Percentiles rank a stretch among this genome's conserved stretches.
Evolutionary conservation across 2,888 invertebrate species (phyloP).

Genomic region (Chrysodeixis includens): DNA sequence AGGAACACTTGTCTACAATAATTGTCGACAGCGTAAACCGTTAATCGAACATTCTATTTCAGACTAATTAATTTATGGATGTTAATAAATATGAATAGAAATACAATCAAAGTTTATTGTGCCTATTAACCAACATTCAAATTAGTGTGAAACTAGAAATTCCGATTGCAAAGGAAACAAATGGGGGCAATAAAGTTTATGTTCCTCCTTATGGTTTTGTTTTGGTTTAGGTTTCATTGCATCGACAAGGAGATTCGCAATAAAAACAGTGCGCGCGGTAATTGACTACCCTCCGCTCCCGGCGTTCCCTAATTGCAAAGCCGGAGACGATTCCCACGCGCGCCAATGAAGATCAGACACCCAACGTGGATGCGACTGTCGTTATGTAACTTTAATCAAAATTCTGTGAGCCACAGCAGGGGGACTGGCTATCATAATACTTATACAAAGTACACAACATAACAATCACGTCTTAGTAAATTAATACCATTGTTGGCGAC

Average conservation of each 20-base stretch:
- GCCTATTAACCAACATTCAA: conserved; percentile 8
- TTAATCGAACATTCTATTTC: conserved; percentile 15
- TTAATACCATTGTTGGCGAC: conserved; percentile 53
- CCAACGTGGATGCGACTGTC: conserved; percentile 61
- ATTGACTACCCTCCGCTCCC: conserved; percentile 82
- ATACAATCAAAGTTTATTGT: conserved; percentile 9
- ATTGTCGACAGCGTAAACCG: conserved; percentile 25
- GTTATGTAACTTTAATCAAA: conserved; percentile 80
- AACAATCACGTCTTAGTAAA: conserved; percentile 51
- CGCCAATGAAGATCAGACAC: conserved; percentile 69
- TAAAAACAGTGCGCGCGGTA: conserved; percentile 81
- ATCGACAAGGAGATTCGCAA: conserved; percentile 76
- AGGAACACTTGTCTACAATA: conserved; percentile 33
- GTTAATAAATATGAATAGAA: conserved; percentile 12
- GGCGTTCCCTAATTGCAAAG: conserved; percentile 84
- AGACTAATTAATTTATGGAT: conserved; percentile 17
- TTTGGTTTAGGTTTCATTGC: conserved; percentile 69
- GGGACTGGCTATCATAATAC: conserved; percentile 32
- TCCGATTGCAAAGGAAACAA: conserved; percentile 33
- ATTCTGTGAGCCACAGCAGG: conserved; percentile 71
- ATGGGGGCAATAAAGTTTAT: conserved; percentile 47
- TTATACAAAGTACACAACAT: conserved; percentile 45
- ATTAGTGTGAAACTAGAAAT: conserved; percentile 26
- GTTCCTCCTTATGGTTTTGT: conserved; percentile 42
- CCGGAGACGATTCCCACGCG: conserved; percentile 84